Conservation (phyloP, 2,113 vertebrate genomes). For the Apeltes quadracus region DNA sequence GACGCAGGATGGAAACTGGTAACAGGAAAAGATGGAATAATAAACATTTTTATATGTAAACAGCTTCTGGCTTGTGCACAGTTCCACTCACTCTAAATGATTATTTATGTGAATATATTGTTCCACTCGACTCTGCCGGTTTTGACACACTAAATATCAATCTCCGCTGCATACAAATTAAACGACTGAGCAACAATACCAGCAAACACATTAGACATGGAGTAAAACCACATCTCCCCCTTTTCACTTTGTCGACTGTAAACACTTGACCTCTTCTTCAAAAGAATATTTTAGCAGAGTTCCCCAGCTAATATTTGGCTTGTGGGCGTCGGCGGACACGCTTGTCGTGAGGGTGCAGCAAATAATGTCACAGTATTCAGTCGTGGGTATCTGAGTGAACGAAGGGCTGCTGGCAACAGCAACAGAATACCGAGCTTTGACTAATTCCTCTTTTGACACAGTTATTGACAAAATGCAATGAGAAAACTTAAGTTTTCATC, state of each 20-base stretch:
- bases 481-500: slow-evolving; percentile 83
- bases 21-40: slow-evolving; percentile 11
- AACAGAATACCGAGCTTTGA: slow-evolving; percentile 80
- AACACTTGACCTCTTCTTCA: slow-evolving; percentile 83
- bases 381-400: slow-evolving; percentile 80
- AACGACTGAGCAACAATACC: slow-evolving; percentile 73
- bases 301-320: slow-evolving; percentile 80
- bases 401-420: slow-evolving; percentile 79
- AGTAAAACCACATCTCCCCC: slow-evolving; percentile 70
- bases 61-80: slow-evolving; percentile 50
- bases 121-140: slow-evolving; percentile 51
- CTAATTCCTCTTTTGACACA: slow-evolving; percentile 86
- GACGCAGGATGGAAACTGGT: slow-evolving; percentile 89
- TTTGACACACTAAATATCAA: slow-evolving; percentile 62
- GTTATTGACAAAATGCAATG: slow-evolving; percentile 83
- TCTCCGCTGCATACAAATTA: slow-evolving; percentile 69
- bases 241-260: slow-evolving; percentile 70
- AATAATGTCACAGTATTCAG: slow-evolving; percentile 86
- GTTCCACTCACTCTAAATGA: slow-evolving; percentile 68
- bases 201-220: slow-evolving; percentile 73
- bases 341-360: slow-evolving; percentile 80
- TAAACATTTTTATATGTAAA: slow-evolving; percentile 41
- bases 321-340: slow-evolving; percentile 80
- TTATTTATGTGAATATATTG: slow-evolving; percentile 68
- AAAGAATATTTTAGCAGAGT: slow-evolving; percentile 82